Evolutionary conservation across 1,140 invertebrate species (phyloP).

Genomic region (Drosophila ananassae): DNA sequence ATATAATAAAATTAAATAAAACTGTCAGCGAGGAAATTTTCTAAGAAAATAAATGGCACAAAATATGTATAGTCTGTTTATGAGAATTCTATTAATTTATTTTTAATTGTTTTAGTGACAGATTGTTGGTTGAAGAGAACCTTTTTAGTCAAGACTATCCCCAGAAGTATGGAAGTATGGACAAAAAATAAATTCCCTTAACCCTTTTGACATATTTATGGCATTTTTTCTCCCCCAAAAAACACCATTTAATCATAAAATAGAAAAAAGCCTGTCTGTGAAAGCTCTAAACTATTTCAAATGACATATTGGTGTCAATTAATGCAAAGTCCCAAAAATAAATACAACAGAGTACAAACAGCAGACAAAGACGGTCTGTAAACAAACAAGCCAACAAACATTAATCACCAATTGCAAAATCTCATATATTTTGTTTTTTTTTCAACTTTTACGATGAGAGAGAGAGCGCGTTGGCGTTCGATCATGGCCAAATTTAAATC

Average conservation of each 20-base stretch:
- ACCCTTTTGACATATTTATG: constrained; percentile 46
- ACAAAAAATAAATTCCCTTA: no score
- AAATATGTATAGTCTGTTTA: neutral
- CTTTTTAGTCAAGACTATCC: neutral
- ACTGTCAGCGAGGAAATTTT: constrained; percentile 46
- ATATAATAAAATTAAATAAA: constrained; percentile 27
- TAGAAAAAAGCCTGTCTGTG: constrained; percentile 40
- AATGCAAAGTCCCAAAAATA: constrained; percentile 63
- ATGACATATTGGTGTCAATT: constrained; percentile 76
- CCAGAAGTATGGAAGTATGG: no score
- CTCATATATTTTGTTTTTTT: constrained; percentile 10
- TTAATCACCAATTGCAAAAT: constrained; percentile 80
- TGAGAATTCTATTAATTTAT: constrained; percentile 1
- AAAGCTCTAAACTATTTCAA: constrained; percentile 39
- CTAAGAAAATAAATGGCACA: constrained; percentile 17
- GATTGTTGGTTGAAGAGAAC: neutral
- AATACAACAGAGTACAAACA: constrained; percentile 1
- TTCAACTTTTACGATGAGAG: constrained; percentile 61
- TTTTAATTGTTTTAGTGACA: constrained; percentile 6
- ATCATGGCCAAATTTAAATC: constrained; percentile 75
- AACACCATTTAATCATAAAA: constrained; percentile 15
- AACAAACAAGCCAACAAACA: constrained; percentile 33
- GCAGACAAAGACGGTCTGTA: constrained; percentile 23
- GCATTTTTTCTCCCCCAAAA: neutral
- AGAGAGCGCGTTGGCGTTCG: constrained; percentile 50